Conservation (phyloP, 2,888 invertebrate species). For the Caenorhabditis parvicauda region DNA sequence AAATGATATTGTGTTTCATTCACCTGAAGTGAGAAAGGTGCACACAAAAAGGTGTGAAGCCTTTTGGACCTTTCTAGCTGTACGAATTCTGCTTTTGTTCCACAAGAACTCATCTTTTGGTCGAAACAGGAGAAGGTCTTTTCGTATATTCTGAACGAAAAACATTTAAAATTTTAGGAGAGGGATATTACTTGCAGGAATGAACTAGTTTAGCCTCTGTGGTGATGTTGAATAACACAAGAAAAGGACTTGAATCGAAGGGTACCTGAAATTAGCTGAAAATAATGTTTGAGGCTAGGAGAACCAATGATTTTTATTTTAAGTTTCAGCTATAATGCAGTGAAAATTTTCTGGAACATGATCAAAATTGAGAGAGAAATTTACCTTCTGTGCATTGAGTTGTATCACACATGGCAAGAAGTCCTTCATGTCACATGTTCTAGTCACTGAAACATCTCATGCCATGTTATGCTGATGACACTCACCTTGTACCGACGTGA, state of each 20-base stretch:
- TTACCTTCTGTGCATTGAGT: conserved; percentile 30
- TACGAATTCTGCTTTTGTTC: conserved; percentile 27
- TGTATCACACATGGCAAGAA: conserved; percentile 44
- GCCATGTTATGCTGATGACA: too few species aligned
- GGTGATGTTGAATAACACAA: conserved; percentile 43
- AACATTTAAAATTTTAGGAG: background rate
- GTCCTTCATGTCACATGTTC: conserved; percentile 38
- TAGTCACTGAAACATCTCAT: too few species aligned
- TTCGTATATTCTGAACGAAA: conserved; percentile 34
- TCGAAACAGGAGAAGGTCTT: conserved; percentile 39
- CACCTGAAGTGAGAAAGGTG: conserved; percentile 39
- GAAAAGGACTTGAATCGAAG: conserved; percentile 45
- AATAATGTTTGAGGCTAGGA: too few species aligned
- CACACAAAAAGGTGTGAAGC: conserved; percentile 32
- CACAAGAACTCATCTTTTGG: conserved; percentile 35
- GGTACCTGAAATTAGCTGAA: conserved; percentile 16
- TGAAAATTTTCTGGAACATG: too few species aligned
- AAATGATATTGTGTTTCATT: background rate
- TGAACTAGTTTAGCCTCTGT: conserved; percentile 45
- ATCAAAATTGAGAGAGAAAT: background rate
- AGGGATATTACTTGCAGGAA: conserved; percentile 37
- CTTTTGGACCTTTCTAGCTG: conserved; percentile 36
- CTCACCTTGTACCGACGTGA: too few species aligned
- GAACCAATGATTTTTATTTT: too few species aligned
- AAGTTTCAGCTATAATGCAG: too few species aligned